Percentiles rank a stretch among this genome's conserved stretches.
Evolutionary conservation across 2,797 vertebrate species (phyloP).

Genomic region (Vespertilio murinus): DNA sequence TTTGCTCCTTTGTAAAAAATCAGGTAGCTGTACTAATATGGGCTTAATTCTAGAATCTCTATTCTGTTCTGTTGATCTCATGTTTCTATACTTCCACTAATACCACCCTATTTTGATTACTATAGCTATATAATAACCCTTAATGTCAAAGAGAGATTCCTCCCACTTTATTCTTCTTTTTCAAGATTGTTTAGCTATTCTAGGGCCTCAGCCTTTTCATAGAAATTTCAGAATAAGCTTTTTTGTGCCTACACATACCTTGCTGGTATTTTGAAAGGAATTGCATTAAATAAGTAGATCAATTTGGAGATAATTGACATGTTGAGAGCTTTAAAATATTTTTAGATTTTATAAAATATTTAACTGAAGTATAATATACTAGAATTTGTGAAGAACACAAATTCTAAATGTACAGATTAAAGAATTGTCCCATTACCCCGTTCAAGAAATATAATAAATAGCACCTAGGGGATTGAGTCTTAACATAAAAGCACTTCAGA

Average conservation of each 20-base stretch:
- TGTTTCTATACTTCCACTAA: background rate
- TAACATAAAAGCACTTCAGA: background rate
- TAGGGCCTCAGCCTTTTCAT: constrained; percentile 35
- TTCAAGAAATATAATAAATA: constrained; percentile 31
- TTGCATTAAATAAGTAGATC: constrained; percentile 1
- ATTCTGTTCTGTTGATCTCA: background rate
- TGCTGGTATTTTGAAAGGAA: constrained; percentile 42
- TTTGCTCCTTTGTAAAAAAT: constrained; percentile 39
- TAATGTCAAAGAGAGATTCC: background rate
- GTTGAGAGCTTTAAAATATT: background rate
- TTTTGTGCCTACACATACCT: background rate
- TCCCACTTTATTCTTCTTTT: constrained; percentile 25
- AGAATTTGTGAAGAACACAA: background rate
- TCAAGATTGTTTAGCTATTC: constrained; percentile 18
- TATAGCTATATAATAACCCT: background rate
- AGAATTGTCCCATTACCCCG: background rate
- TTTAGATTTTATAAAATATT: constrained; percentile 37
- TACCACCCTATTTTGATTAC: constrained; percentile 3
- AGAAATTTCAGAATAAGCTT: constrained; percentile 40
- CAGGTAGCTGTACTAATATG: background rate
- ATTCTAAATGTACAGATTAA: constrained; percentile 28
- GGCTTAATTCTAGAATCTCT: constrained; percentile 36
- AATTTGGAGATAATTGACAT: constrained; percentile 14
- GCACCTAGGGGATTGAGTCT: background rate
- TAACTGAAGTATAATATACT: background rate